phyloP scores from a whole-genome alignment of 1,140 invertebrate species.

The Zaprionus lachaisei region DNA sequence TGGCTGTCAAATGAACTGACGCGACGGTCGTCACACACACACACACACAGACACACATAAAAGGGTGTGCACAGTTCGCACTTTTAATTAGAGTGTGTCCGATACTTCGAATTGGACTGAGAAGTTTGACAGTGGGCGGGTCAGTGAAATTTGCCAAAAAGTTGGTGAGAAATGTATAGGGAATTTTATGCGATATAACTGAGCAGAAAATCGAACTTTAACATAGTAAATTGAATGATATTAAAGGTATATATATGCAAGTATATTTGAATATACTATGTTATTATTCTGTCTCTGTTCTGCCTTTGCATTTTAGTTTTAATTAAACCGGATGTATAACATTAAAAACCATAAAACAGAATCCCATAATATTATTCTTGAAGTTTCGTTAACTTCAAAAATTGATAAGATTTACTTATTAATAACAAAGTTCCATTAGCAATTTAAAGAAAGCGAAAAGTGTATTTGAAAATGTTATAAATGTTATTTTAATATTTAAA shows the following conservation, averaged over 20 bases:
- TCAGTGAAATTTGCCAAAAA: slow-evolving; percentile 10
- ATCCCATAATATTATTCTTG: too few species aligned
- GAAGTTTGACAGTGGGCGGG: background rate
- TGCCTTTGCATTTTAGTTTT: too few species aligned
- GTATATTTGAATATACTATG: too few species aligned
- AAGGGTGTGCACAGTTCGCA: slow-evolving; percentile 39
- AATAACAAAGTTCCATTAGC: too few species aligned
- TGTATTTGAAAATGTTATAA: too few species aligned
- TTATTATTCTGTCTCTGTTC: too few species aligned
- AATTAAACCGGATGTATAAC: too few species aligned
- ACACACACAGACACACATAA: background rate
- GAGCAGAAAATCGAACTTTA: background rate
- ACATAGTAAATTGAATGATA: background rate
- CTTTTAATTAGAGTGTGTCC: slow-evolving; percentile 42
- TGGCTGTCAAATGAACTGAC: slow-evolving; percentile 27
- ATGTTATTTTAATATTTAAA: background rate
- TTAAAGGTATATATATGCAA: background rate
- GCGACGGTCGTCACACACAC: slow-evolving; percentile 3
- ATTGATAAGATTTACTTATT: too few species aligned
- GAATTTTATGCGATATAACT: background rate
- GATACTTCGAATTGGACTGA: slow-evolving; percentile 19
- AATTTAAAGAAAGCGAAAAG: too few species aligned
- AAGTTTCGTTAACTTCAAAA: too few species aligned
- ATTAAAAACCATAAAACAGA: too few species aligned
- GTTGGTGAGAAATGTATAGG: background rate